A percentile compares a stretch with the other conserved stretches of the same genome.
phyloP scores from a whole-genome alignment of 2,113 vertebrate genomes.

The Cephalopterus ornatus region DNA sequence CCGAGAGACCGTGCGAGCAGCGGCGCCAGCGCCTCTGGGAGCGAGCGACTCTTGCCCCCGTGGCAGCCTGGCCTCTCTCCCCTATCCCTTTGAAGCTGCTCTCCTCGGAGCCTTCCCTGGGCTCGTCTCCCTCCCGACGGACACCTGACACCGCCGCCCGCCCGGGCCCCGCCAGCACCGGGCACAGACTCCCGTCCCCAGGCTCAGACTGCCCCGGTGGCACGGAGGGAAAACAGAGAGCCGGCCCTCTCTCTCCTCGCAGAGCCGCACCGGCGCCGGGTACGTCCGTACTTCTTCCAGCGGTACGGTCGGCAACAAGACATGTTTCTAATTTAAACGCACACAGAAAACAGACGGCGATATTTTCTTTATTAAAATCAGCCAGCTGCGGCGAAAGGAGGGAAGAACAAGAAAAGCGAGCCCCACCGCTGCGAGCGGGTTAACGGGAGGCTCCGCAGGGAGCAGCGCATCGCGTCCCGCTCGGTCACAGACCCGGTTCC shows the following conservation, averaged over 20 bases:
- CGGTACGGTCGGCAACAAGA: neutral
- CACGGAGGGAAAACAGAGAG: neutral
- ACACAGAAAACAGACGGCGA: neutral
- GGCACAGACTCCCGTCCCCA: neutral
- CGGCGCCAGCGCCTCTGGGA: neutral
- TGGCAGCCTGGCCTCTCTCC: neutral
- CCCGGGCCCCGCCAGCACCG: neutral
- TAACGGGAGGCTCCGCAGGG: neutral
- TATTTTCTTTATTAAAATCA: slow-evolving; percentile 35
- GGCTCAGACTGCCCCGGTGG: neutral
- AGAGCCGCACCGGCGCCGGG: neutral
- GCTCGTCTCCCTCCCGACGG: neutral
- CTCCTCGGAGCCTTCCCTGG: neutral
- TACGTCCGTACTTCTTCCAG: neutral
- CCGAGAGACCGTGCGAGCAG: neutral
- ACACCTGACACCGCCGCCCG: neutral
- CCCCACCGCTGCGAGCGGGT: neutral
- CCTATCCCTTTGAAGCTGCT: neutral
- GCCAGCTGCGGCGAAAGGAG: neutral
- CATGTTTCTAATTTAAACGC: slow-evolving; percentile 39
- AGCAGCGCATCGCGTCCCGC: neutral
- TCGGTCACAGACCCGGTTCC: neutral
- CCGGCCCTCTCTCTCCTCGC: neutral
- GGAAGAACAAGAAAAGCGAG: neutral
- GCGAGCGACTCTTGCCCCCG: neutral